phyloP scores from a whole-genome alignment of 1,140 invertebrate species.

The Coenobita brevimanus region DNA sequence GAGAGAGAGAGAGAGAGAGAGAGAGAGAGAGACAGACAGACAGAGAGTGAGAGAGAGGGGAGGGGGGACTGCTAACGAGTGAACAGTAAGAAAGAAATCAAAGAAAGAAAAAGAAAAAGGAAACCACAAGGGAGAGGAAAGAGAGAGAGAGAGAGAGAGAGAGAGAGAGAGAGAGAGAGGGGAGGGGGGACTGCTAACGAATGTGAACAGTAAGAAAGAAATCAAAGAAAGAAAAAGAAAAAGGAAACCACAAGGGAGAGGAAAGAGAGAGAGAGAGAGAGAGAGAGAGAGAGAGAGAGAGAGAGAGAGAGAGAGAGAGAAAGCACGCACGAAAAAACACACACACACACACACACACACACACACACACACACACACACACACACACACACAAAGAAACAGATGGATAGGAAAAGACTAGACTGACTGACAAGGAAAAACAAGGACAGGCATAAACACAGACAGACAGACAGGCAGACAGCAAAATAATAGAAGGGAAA shows the following conservation, averaged over 20 bases:
- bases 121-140: neutral
- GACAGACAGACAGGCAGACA: too few species aligned
- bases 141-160: neutral
- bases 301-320: constrained; percentile 4
- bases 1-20: too few species aligned
- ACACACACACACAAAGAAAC: neutral
- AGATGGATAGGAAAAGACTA: neutral
- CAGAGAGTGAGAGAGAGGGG: too few species aligned
- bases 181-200: neutral
- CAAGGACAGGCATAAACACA: too few species aligned
- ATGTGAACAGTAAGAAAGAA: neutral
- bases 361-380: neutral
- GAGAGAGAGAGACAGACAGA: too few species aligned
- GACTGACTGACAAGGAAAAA: too few species aligned
- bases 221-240: constrained; percentile 5
- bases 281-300: neutral
- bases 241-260: neutral
- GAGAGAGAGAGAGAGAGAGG: neutral
- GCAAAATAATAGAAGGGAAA: too few species aligned
- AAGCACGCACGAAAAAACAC: neutral
- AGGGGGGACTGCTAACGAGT: neutral
- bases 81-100: neutral
- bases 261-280: constrained; percentile 8
- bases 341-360: too few species aligned
- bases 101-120: neutral